Evolutionary conservation across 2,888 invertebrate species (phyloP).

Genomic region (Stegophylla sp.): DNA sequence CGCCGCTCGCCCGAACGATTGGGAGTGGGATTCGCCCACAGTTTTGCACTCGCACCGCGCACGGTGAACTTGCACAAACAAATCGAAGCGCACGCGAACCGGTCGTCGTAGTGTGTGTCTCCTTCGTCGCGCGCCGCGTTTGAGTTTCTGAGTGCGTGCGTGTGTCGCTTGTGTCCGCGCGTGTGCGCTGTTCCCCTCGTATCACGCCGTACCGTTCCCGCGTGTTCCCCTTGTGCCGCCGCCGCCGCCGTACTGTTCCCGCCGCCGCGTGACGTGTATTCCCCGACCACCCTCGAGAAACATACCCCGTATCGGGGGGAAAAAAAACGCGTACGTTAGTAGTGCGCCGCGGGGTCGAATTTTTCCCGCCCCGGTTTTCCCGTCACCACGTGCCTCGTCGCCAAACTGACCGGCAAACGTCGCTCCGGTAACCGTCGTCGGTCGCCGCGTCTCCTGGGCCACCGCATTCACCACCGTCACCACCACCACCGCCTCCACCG

Average conservation of each 20-base stretch:
- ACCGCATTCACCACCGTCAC: too few relatives aligned
- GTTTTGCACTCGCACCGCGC: slow-evolving; percentile 43
- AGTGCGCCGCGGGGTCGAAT: not conserved
- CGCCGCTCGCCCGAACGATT: not conserved
- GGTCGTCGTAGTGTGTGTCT: slow-evolving; percentile 7
- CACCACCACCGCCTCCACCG: not conserved
- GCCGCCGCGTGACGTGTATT: not conserved
- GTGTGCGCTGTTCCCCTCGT: too few relatives aligned
- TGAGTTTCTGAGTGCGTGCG: not conserved
- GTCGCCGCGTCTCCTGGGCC: not conserved
- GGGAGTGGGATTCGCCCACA: slow-evolving; percentile 45
- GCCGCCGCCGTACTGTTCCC: not conserved
- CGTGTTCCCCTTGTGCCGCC: not conserved
- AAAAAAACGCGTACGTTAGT: not conserved
- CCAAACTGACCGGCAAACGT: slow-evolving; percentile 36
- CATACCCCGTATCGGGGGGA: too few relatives aligned
- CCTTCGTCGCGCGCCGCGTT: not conserved
- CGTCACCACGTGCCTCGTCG: slow-evolving; percentile 6
- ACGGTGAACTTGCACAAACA: slow-evolving; percentile 24
- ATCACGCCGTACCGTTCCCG: too few relatives aligned
- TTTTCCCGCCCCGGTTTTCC: not conserved
- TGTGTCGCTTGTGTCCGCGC: not conserved
- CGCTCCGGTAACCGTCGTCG: slow-evolving; percentile 3
- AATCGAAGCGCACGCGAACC: slow-evolving; percentile 43
- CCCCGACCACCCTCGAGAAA: too few relatives aligned